Conservation (phyloP, 1,140 invertebrate genomes). For the Achroia grisella region DNA sequence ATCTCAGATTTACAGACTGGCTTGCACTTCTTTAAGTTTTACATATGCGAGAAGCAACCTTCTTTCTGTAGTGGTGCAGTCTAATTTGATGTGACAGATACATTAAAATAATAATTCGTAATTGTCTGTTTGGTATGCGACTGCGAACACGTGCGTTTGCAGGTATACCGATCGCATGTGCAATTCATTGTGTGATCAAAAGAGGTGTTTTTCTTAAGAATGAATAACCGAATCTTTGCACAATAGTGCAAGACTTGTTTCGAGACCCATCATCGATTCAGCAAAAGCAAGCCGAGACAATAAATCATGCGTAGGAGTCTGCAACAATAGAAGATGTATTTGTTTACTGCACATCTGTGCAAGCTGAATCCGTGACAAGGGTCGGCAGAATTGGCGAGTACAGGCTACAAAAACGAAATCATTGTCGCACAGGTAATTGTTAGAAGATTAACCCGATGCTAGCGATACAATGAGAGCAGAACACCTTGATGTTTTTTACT, state of each 20-base stretch:
- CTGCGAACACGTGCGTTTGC: constrained; percentile 65
- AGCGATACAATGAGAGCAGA: constrained; percentile 42
- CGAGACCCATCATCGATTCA: constrained; percentile 44
- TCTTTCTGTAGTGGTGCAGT: constrained; percentile 22
- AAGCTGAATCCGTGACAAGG: constrained; percentile 20
- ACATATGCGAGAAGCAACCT: constrained; percentile 27
- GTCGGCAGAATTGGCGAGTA: constrained; percentile 41
- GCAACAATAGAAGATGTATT: constrained; percentile 41
- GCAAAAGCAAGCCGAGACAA: constrained; percentile 34
- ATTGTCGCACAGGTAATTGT: constrained; percentile 60
- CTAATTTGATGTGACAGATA: constrained; percentile 23
- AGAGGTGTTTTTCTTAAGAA: constrained; percentile 48
- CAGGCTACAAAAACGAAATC: constrained; percentile 30
- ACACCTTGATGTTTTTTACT: constrained; percentile 59
- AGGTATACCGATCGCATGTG: constrained; percentile 61
- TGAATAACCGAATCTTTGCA: constrained; percentile 57
- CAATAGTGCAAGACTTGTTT: constrained; percentile 45
- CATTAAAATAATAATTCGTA: constrained; percentile 27
- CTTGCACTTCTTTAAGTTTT: constrained; percentile 11
- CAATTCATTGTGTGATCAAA: constrained; percentile 52
- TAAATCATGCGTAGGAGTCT: constrained; percentile 62
- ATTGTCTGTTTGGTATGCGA: constrained; percentile 48
- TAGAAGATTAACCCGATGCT: constrained; percentile 67
- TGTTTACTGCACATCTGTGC: constrained; percentile 62
- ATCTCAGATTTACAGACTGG: constrained; percentile 27